These are phyloP conservation scores for Cecidostiba fungosa DNA, from an alignment of 2,888 invertebrate species.

Conservation along the genomic window DNA sequence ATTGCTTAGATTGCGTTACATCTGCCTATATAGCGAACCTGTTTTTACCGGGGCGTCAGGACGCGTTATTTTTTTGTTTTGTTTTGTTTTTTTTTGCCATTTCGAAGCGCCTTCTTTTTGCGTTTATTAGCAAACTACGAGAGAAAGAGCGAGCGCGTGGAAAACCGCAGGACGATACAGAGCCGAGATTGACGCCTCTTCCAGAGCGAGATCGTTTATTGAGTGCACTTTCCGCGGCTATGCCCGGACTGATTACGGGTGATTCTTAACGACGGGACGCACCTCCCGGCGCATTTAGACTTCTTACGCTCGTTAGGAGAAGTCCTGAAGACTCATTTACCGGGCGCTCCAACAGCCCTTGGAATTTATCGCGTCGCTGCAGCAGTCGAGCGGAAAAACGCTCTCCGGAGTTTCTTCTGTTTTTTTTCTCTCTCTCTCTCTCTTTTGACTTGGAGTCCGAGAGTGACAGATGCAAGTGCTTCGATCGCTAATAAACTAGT, in stretches of 20 bases:
- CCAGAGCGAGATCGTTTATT: constrained; percentile 40
- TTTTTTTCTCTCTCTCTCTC: neutral
- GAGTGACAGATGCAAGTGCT: constrained; percentile 25
- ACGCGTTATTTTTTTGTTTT: neutral
- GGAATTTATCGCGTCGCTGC: constrained; percentile 34
- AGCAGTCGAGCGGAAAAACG: neutral
- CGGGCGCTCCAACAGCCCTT: neutral
- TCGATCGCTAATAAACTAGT: constrained; percentile 20
- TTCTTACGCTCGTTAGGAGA: constrained; percentile 47
- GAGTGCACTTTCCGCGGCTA: constrained; percentile 27
- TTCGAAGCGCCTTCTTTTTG: neutral
- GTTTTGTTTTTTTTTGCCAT: neutral
- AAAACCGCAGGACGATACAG: neutral
- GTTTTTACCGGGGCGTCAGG: neutral
- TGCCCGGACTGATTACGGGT: constrained; percentile 30
- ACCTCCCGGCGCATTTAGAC: constrained; percentile 5
- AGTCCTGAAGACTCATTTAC: constrained; percentile 49
- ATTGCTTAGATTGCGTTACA: constrained; percentile 6
- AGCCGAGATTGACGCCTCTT: constrained; percentile 6
- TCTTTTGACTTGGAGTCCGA: neutral
- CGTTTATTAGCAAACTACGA: neutral
- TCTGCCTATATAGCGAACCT: neutral
- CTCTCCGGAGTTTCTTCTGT: neutral
- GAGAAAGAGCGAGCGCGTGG: neutral
- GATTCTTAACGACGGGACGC: constrained; percentile 48